Conservation (phyloP, 2,797 vertebrate species). For the Ispidina lecontei region DNA sequence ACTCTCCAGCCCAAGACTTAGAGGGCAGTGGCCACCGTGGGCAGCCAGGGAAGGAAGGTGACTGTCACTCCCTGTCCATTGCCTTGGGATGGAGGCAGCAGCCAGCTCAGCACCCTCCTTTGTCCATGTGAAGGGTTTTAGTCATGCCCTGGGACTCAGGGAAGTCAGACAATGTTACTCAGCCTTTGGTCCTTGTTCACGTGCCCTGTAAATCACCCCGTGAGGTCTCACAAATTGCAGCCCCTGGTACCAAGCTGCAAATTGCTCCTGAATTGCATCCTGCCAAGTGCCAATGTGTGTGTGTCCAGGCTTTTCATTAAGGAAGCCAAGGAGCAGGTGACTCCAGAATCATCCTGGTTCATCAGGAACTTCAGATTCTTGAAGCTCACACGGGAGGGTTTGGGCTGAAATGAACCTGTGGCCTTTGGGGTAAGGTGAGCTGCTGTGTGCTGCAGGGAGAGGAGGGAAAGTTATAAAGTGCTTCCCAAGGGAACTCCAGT, state of each 20-base stretch:
- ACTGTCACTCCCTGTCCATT: background rate
- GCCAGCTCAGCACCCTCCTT: background rate
- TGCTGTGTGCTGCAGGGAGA: background rate
- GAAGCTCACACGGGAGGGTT: background rate
- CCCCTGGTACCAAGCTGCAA: background rate
- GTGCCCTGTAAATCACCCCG: slow-evolving; percentile 23
- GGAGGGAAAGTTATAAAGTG: background rate
- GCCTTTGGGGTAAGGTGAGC: background rate
- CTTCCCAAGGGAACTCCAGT: background rate
- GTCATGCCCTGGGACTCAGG: background rate
- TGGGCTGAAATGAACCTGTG: background rate
- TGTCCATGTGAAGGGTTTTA: background rate
- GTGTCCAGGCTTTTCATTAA: background rate
- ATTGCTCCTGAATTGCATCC: slow-evolving; percentile 16
- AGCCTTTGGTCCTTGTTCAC: slow-evolving; percentile 14
- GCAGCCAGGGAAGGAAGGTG: background rate
- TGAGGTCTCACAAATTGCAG: slow-evolving; percentile 39
- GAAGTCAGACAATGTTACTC: background rate
- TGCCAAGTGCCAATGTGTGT: background rate
- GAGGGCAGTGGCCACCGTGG: background rate
- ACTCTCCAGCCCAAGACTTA: background rate
- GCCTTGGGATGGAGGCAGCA: background rate
- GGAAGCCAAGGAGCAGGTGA: background rate
- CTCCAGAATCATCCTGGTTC: rapidly evolving
- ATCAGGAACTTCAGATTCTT: background rate